Conservation (phyloP, 2,113 vertebrate species). For the Entelurus aequoreus region DNA sequence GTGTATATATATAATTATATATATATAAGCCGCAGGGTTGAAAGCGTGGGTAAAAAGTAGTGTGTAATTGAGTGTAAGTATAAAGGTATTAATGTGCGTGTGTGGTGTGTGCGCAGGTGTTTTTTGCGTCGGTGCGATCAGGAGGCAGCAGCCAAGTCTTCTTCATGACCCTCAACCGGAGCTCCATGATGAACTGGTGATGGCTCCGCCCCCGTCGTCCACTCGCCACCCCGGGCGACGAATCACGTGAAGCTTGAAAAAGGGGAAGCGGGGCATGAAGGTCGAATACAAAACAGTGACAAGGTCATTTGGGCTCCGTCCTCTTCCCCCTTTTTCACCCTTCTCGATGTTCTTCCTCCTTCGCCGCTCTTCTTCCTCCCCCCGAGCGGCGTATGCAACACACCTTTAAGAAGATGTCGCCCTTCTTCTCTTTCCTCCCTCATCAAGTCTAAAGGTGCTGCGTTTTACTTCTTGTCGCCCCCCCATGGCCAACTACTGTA, state of each 20-base stretch:
- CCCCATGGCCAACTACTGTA: background rate
- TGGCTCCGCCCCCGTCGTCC: slow-evolving; percentile 37
- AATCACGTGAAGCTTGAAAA: slow-evolving; percentile 30
- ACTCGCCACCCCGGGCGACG: slow-evolving; percentile 23
- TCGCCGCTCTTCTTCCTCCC: slow-evolving; percentile 17
- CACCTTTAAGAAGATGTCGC: slow-evolving; percentile 52
- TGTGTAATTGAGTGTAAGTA: no score
- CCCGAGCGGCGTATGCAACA: slow-evolving; percentile 42
- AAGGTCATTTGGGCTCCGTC: background rate
- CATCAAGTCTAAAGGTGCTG: slow-evolving; percentile 63
- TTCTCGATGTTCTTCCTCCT: background rate
- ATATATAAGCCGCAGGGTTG: no score
- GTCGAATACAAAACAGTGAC: slow-evolving; percentile 21
- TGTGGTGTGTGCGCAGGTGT: slow-evolving; percentile 74
- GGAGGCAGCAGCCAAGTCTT: slow-evolving; percentile 98
- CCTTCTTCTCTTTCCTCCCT: background rate
- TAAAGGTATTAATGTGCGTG: no score
- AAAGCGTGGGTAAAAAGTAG: no score
- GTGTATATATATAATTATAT: no score
- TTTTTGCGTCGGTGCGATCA: slow-evolving; percentile 96
- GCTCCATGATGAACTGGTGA: slow-evolving; percentile 99
- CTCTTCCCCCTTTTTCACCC: background rate
- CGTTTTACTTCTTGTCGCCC: slow-evolving; percentile 60
- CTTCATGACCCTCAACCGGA: slow-evolving; percentile 99
- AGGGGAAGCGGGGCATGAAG: background rate